Percentiles rank a stretch among this genome's conserved stretches.
These are phyloP conservation scores for Heliconius cydno DNA, from an alignment of 2,888 invertebrate genomes.

Conservation along the genomic window DNA sequence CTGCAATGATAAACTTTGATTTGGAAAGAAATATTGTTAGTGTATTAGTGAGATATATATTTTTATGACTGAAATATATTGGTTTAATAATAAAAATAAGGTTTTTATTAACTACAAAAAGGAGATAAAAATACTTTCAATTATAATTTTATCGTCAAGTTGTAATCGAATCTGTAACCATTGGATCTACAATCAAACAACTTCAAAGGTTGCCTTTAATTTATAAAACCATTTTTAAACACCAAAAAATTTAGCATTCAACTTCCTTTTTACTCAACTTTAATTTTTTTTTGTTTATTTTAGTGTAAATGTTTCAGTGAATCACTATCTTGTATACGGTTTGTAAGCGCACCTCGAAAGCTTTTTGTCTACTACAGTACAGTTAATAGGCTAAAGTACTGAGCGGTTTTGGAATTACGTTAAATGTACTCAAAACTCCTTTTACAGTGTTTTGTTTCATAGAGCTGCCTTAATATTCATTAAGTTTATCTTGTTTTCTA, in stretches of 20 bases:
- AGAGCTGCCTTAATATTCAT: not conserved
- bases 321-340: slow-evolving; percentile 17
- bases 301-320: slow-evolving; percentile 24
- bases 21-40: slow-evolving; percentile 8
- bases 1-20: slow-evolving; percentile 23
- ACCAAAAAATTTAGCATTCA: not conserved
- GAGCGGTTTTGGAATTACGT: slow-evolving; percentile 30
- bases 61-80: no score
- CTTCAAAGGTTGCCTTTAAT: not conserved
- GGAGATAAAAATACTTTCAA: no score
- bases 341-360: slow-evolving; percentile 18
- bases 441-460: slow-evolving; percentile 20
- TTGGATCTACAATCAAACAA: not conserved
- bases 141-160: not conserved
- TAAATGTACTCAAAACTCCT: slow-evolving; percentile 19
- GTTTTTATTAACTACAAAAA: no score
- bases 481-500: slow-evolving; percentile 11
- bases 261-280: slow-evolving; percentile 3
- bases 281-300: slow-evolving; percentile 18
- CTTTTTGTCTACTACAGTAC: slow-evolving; percentile 22
- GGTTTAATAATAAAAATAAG: no score
- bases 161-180: not conserved
- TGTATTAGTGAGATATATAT: no score
- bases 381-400: slow-evolving; percentile 29
- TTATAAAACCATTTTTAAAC: not conserved